These are phyloP conservation scores for Apteryx owenii DNA, from an alignment of 2,113 vertebrate species.

Conservation along the genomic window DNA sequence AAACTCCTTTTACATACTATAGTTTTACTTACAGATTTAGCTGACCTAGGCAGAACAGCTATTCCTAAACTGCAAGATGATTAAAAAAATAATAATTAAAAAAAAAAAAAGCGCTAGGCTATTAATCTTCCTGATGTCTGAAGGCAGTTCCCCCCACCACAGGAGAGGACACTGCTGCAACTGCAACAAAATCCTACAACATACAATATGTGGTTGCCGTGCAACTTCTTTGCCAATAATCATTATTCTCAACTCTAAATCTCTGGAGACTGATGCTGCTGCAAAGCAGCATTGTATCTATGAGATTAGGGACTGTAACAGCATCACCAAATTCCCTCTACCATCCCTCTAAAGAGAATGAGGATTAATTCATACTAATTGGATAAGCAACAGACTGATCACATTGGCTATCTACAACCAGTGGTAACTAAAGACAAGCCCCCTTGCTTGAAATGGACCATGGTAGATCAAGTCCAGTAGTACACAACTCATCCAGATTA, in stretches of 20 bases:
- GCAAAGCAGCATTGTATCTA: not conserved
- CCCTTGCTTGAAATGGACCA: not conserved
- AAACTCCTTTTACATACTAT: not conserved
- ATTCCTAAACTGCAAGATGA: not conserved
- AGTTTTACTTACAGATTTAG: not conserved
- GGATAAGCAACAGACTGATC: not conserved
- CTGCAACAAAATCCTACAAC: not conserved
- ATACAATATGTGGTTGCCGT: not conserved
- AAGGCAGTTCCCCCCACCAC: not conserved
- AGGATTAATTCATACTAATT: not conserved
- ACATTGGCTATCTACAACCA: not conserved
- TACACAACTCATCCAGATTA: not conserved
- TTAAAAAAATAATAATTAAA: not conserved
- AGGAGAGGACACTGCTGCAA: not conserved
- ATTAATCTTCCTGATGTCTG: not conserved
- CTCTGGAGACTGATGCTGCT: not conserved
- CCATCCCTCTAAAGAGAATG: not conserved
- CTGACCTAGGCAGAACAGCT: not conserved
- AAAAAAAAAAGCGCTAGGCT: not conserved
- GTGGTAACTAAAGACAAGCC: fast-evolving
- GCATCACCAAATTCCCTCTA: not conserved
- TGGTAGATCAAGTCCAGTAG: not conserved
- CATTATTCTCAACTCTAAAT: not conserved
- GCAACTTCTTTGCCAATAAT: not conserved
- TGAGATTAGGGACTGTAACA: not conserved